These are phyloP conservation scores for Chaetops frenatus DNA, from an alignment of 2,113 vertebrate species.

Conservation along the genomic window DNA sequence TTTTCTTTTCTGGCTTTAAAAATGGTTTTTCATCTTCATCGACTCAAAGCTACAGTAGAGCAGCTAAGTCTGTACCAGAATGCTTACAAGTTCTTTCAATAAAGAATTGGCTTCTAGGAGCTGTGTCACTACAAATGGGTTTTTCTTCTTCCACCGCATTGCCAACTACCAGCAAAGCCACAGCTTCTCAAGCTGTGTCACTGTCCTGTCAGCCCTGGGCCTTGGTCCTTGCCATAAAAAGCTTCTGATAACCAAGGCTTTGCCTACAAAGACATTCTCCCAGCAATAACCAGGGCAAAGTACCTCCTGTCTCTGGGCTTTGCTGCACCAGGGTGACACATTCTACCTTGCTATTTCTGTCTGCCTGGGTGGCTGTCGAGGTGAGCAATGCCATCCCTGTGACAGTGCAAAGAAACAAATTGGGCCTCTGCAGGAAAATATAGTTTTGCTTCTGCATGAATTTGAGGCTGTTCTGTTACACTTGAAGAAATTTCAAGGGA, in stretches of 20 bases:
- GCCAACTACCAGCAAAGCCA: neutral
- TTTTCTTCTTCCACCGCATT: neutral
- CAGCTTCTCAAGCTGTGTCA: neutral
- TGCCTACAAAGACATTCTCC: neutral
- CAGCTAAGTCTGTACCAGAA: neutral
- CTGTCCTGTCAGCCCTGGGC: neutral
- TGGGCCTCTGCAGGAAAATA: neutral
- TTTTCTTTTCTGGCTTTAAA: neutral
- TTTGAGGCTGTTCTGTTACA: neutral
- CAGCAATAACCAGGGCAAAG: neutral
- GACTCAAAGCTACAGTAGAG: neutral
- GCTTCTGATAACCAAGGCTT: neutral
- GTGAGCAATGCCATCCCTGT: neutral
- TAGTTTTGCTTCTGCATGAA: neutral
- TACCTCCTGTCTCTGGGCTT: neutral
- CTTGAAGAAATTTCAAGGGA: neutral
- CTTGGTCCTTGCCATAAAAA: neutral
- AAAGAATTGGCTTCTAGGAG: slow-evolving; percentile 36
- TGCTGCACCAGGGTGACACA: neutral
- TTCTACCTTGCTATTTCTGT: neutral
- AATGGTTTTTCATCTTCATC: neutral
- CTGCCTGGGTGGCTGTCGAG: neutral
- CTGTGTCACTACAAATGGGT: neutral
- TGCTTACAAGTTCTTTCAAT: slow-evolving; percentile 49
- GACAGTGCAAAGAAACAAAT: neutral